Percentiles rank a stretch among this genome's conserved stretches.
phyloP scores from a whole-genome alignment of 2,888 invertebrate genomes.

The Noctua pronuba region DNA sequence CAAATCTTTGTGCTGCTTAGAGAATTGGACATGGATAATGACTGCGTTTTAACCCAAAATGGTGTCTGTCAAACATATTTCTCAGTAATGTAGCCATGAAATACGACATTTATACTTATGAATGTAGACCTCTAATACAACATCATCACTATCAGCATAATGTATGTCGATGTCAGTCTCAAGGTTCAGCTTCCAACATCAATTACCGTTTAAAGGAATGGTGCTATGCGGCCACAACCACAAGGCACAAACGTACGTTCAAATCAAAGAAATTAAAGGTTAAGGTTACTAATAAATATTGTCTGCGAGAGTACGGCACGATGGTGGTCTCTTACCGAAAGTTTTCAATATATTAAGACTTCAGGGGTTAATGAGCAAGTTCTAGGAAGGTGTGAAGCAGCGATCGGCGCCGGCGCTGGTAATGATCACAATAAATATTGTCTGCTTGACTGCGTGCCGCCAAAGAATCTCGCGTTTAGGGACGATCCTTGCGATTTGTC shows the following conservation, averaged over 20 bases:
- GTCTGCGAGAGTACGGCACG: conserved; percentile 45
- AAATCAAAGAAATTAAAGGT: conserved; percentile 49
- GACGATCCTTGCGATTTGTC: conserved; percentile 55
- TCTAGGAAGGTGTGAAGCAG: conserved; percentile 68
- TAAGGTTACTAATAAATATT: conserved; percentile 48
- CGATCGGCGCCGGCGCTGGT: conserved; percentile 45
- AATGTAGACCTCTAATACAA: conserved; percentile 3
- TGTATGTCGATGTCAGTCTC: conserved; percentile 21
- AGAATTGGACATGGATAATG: not conserved
- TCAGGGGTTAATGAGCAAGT: conserved; percentile 59
- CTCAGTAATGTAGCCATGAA: not conserved
- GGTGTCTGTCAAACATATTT: not conserved
- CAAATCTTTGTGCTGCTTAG: not conserved
- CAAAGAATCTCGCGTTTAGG: conserved; percentile 24
- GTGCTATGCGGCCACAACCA: conserved; percentile 18
- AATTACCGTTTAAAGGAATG: conserved; percentile 40
- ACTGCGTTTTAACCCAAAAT: conserved; percentile 15
- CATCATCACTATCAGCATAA: conserved; percentile 29
- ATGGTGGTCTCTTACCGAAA: conserved; percentile 51
- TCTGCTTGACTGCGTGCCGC: conserved; percentile 48
- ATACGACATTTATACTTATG: conserved; percentile 3
- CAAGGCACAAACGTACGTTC: conserved; percentile 32
- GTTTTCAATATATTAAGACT: conserved; percentile 49
- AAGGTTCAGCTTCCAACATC: conserved; percentile 38
- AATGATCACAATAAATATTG: conserved; percentile 65